Percentiles rank a stretch among this genome's conserved stretches.
phyloP scores from a whole-genome alignment of 2,797 vertebrate genomes.

The Helostoma temminkii region DNA sequence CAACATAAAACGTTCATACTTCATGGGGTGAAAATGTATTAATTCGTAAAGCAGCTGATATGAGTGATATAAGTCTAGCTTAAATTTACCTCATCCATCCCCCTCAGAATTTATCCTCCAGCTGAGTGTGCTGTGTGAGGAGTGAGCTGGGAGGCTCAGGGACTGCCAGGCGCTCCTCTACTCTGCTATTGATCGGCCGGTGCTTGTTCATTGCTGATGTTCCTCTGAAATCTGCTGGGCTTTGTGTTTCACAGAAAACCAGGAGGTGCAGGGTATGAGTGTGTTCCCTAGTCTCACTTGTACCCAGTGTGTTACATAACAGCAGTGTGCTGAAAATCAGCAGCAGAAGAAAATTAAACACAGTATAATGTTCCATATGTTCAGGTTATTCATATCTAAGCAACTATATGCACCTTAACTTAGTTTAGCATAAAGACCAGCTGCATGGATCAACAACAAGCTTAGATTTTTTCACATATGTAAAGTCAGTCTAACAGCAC shows the following conservation, averaged over 20 bases:
- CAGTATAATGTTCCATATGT: background rate
- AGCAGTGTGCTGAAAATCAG: constrained; percentile 7
- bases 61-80: constrained; percentile 13
- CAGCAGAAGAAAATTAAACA: background rate
- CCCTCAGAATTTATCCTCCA: constrained; percentile 23
- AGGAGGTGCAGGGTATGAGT: background rate
- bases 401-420: too few relatives aligned
- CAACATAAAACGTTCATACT: background rate
- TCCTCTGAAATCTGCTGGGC: constrained; percentile 61
- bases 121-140: constrained; percentile 28
- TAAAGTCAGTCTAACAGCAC: too few relatives aligned
- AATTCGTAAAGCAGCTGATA: constrained; percentile 29
- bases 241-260: constrained; percentile 50
- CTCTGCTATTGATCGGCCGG: constrained; percentile 59
- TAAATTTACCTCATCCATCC: constrained; percentile 9
- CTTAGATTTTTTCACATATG: too few relatives aligned
- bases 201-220: constrained; percentile 70
- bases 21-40: constrained; percentile 11
- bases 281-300: constrained; percentile 12
- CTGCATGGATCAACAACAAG: too few relatives aligned
- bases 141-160: constrained; percentile 20
- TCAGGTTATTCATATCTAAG: constrained; percentile 4
- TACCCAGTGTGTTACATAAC: constrained; percentile 26
- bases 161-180: constrained; percentile 38
- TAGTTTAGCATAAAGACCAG: too few relatives aligned